A percentile compares a stretch with the other conserved stretches of the same genome.
These are phyloP conservation scores for Horisme vitalbata DNA, from an alignment of 2,888 invertebrate species.

Conservation along the genomic window DNA sequence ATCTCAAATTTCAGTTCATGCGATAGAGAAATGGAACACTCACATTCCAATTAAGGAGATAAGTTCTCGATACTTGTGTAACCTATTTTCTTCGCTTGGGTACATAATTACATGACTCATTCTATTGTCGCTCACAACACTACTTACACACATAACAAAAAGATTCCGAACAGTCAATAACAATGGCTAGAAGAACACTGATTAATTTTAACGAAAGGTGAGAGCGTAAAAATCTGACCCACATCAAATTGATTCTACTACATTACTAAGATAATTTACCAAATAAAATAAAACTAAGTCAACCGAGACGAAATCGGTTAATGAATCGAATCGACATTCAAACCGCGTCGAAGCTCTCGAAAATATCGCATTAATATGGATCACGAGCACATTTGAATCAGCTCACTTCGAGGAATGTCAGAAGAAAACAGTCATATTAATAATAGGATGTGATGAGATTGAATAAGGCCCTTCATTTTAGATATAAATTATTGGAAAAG, in stretches of 20 bases:
- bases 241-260: slow-evolving; percentile 3
- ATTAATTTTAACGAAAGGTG: slow-evolving; percentile 7
- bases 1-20: slow-evolving; percentile 10
- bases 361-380: slow-evolving; percentile 36
- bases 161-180: not conserved
- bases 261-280: slow-evolving; percentile 9
- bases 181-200: not conserved
- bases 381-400: slow-evolving; percentile 42
- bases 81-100: slow-evolving; percentile 14
- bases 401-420: slow-evolving; percentile 34
- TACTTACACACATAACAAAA: not conserved
- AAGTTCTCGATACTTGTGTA: slow-evolving; percentile 4
- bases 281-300: slow-evolving; percentile 15
- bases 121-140: slow-evolving; percentile 2
- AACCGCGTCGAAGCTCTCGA: slow-evolving; percentile 33
- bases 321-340: slow-evolving; percentile 38
- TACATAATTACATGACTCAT: slow-evolving; percentile 10
- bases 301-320: slow-evolving; percentile 18
- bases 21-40: slow-evolving; percentile 8
- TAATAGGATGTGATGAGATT: slow-evolving; percentile 33
- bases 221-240: slow-evolving; percentile 3
- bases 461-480: slow-evolving; percentile 31
- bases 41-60: slow-evolving; percentile 9
- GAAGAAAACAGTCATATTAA: slow-evolving; percentile 20
- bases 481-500: slow-evolving; percentile 24